phyloP scores from a whole-genome alignment of 2,888 invertebrate species.

The Agelastica alni region DNA sequence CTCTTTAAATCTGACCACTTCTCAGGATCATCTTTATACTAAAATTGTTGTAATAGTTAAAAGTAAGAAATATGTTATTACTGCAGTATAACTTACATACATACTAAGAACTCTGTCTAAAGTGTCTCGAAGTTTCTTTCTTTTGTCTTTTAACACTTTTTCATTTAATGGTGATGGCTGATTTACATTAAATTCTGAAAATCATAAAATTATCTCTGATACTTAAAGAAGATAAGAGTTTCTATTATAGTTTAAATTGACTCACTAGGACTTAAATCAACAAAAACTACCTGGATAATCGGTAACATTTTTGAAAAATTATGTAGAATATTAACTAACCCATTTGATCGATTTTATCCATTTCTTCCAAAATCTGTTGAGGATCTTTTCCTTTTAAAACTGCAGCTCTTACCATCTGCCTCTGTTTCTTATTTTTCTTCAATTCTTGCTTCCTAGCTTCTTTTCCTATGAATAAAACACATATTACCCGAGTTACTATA shows the following conservation, averaged over 20 bases:
- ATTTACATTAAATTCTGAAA: conserved; percentile 88
- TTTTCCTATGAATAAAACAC: too few relatives aligned
- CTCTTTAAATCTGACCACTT: conserved; percentile 90
- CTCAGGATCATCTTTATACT: conserved; percentile 96
- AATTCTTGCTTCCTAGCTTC: conserved; percentile 96
- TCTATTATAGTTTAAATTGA: background rate
- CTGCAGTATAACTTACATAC: conserved; percentile 97
- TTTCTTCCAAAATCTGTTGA: conserved; percentile 88
- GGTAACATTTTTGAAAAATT: too few relatives aligned
- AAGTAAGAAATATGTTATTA: too few relatives aligned
- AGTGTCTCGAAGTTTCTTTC: conserved; percentile 93
- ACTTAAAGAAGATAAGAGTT: background rate
- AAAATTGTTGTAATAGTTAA: conserved; percentile 35
- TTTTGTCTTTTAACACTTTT: conserved; percentile 94
- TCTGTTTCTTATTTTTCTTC: conserved; percentile 97
- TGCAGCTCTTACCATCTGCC: conserved; percentile 94
- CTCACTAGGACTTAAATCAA: too few relatives aligned
- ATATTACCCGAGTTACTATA: background rate
- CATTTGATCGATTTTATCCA: conserved; percentile 99
- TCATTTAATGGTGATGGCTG: conserved; percentile 95
- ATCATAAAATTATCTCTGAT: conserved; percentile 9
- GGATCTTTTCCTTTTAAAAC: conserved; percentile 98
- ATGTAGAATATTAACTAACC: conserved; percentile 64
- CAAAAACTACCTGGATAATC: too few relatives aligned
- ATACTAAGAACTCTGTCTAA: conserved; percentile 91